phyloP scores from a whole-genome alignment of 2,113 vertebrate genomes.

The Scopus umbretta region DNA sequence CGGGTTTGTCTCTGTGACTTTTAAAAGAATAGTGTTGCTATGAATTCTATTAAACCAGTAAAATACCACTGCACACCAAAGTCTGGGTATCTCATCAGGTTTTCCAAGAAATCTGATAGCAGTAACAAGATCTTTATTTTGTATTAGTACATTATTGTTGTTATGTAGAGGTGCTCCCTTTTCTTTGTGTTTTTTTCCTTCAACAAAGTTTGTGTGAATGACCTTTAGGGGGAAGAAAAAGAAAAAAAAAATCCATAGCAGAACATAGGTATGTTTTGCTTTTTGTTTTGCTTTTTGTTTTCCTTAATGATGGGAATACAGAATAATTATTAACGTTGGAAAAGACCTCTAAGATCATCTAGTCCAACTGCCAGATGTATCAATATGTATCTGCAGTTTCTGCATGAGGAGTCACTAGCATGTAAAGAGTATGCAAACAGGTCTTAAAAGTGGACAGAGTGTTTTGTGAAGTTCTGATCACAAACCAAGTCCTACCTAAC shows the following conservation, averaged over 20 bases:
- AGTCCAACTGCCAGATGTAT: too few species aligned
- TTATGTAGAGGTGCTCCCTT: neutral
- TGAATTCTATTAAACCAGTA: neutral
- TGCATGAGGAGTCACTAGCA: neutral
- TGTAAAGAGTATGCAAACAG: neutral
- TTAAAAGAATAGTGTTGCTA: neutral
- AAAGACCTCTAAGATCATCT: too few species aligned
- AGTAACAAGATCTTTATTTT: neutral
- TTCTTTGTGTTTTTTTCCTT: neutral
- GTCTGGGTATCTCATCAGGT: neutral
- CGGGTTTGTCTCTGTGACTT: accelerated
- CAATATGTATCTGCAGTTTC: neutral
- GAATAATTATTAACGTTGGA: too few species aligned
- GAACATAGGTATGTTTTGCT: neutral
- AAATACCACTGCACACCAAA: neutral
- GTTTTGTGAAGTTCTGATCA: neutral
- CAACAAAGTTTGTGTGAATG: neutral
- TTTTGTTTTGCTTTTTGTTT: neutral
- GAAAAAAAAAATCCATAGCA: neutral
- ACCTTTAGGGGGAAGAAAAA: neutral
- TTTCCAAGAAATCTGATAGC: neutral
- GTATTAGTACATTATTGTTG: accelerated
- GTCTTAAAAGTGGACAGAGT: neutral
- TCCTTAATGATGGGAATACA: neutral
- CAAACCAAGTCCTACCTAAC: neutral